These are phyloP conservation scores for Micronycteris hirsuta DNA, from an alignment of 2,113 vertebrate species.

Conservation along the genomic window DNA sequence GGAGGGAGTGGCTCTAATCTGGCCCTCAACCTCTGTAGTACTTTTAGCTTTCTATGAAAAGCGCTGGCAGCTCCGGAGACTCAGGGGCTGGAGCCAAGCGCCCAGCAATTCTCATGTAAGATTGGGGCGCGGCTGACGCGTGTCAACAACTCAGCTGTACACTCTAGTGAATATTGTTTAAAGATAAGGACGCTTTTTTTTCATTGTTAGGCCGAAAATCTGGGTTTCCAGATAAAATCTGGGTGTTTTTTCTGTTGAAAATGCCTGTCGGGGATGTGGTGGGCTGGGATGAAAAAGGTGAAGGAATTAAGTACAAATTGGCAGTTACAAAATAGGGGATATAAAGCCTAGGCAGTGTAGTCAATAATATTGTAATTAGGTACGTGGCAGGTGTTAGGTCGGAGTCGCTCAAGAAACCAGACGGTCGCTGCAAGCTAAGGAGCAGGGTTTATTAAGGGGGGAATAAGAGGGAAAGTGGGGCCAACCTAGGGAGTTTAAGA, in stretches of 20 bases:
- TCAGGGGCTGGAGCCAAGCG: accelerated
- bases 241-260: neutral
- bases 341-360: neutral
- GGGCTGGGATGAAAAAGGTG: neutral
- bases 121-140: neutral
- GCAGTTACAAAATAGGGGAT: neutral
- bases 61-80: neutral
- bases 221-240: neutral
- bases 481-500: no score
- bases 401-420: no score
- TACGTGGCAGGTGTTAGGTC: neutral
- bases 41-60: neutral
- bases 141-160: neutral
- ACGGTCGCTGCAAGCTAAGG: no score
- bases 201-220: neutral
- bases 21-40: neutral
- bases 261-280: neutral
- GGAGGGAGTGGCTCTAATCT: no score
- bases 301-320: neutral
- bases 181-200: neutral
- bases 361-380: neutral
- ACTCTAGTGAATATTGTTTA: neutral
- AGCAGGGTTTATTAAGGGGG: no score
- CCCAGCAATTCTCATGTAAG: accelerated
- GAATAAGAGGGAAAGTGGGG: no score